These are phyloP conservation scores for Celastrina argiolus DNA, from an alignment of 2,888 invertebrate genomes.

Conservation along the genomic window DNA sequence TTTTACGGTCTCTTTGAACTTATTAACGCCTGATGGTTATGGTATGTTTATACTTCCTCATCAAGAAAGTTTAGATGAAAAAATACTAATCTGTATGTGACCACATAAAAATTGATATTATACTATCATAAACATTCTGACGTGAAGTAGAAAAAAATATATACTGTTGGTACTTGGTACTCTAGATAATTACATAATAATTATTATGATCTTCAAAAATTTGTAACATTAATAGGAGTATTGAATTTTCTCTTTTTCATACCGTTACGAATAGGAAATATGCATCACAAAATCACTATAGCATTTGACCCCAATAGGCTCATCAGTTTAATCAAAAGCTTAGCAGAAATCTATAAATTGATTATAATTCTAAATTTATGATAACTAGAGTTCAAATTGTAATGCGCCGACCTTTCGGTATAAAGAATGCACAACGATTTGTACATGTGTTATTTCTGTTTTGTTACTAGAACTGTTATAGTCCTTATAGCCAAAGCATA, in stretches of 20 bases:
- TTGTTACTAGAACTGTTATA: slow-evolving; percentile 22
- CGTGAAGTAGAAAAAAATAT: no score
- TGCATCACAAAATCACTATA: slow-evolving; percentile 23
- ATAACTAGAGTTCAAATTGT: slow-evolving; percentile 38
- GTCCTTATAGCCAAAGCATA: slow-evolving; percentile 16
- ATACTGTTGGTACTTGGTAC: no score
- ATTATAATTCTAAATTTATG: slow-evolving; percentile 29
- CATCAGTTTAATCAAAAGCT: slow-evolving; percentile 35
- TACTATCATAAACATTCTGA: not conserved
- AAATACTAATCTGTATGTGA: not conserved
- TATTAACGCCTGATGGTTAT: not conserved
- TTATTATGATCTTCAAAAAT: no score
- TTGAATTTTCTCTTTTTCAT: slow-evolving; percentile 20
- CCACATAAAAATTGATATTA: not conserved
- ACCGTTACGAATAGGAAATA: slow-evolving; percentile 30
- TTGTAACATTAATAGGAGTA: not conserved
- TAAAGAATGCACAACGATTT: slow-evolving; percentile 41
- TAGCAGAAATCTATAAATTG: slow-evolving; percentile 32
- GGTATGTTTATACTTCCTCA: not conserved
- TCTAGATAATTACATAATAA: no score
- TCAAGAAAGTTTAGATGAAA: not conserved
- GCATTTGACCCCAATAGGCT: slow-evolving; percentile 31
- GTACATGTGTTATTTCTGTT: slow-evolving; percentile 31
- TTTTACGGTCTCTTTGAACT: not conserved
- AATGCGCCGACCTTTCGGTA: slow-evolving; percentile 34